These are phyloP conservation scores for Dolichallabes microphthalmus DNA, from an alignment of 2,113 vertebrate species.

Conservation along the genomic window DNA sequence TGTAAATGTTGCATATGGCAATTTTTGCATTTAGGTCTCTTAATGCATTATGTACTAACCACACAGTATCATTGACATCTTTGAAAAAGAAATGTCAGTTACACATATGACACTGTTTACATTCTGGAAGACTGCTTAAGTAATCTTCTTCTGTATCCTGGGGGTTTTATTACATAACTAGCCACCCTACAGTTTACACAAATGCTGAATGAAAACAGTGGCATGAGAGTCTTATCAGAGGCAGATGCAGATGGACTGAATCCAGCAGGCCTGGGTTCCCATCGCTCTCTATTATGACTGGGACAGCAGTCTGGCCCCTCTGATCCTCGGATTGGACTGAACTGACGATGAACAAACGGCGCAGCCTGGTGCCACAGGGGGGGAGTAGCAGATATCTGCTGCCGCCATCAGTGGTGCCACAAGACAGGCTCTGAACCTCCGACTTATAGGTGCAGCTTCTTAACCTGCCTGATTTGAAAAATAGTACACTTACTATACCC, in stretches of 20 bases:
- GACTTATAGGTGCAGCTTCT: conserved; percentile 58
- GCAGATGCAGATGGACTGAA: conserved; percentile 69
- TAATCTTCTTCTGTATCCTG: conserved; percentile 43
- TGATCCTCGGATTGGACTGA: conserved; percentile 73
- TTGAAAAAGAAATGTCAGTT: neutral
- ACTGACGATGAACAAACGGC: conserved; percentile 53
- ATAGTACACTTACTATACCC: neutral
- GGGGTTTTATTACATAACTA: conserved; percentile 49
- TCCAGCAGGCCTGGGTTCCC: conserved; percentile 51
- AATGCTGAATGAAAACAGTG: conserved; percentile 74
- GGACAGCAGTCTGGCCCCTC: conserved; percentile 73
- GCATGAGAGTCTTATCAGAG: conserved; percentile 75
- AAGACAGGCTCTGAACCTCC: conserved; percentile 58
- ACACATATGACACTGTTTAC: conserved; percentile 56
- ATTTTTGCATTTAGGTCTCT: conserved; percentile 16
- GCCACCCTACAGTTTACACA: conserved; percentile 74
- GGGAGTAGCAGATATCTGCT: conserved; percentile 42
- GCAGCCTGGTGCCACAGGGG: conserved; percentile 56
- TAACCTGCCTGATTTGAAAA: neutral
- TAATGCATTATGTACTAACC: neutral
- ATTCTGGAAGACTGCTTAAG: conserved; percentile 44
- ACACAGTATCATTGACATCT: neutral
- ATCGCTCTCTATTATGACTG: conserved; percentile 76
- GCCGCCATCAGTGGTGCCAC: conserved; percentile 68
- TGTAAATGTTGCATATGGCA: neutral